These are phyloP conservation scores for Diuraphis noxia DNA, from an alignment of 1,140 invertebrate species.

Conservation along the genomic window DNA sequence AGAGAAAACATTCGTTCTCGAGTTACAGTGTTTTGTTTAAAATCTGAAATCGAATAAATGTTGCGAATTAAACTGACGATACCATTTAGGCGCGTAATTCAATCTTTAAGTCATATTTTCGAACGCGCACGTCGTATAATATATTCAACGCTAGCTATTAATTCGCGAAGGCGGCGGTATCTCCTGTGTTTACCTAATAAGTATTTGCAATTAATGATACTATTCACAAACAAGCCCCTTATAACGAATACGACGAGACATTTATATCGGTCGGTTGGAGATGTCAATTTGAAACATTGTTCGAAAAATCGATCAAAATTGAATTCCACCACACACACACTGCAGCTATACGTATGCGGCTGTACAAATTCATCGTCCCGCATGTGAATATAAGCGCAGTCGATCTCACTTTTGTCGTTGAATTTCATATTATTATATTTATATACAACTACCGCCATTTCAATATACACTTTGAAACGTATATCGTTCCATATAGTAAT, in stretches of 20 bases:
- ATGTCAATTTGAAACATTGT: constrained; percentile 41
- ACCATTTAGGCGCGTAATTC: constrained; percentile 21
- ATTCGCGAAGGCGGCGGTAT: not conserved
- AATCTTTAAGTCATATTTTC: constrained; percentile 33
- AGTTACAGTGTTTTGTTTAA: not conserved
- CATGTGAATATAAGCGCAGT: not conserved
- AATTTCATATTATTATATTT: not conserved
- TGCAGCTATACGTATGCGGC: not conserved
- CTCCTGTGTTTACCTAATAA: constrained; percentile 5
- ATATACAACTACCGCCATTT: not conserved
- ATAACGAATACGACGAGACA: not conserved
- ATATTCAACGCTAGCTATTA: not conserved
- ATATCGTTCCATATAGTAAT: not conserved
- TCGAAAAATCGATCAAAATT: constrained; percentile 28
- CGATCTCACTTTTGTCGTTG: not conserved
- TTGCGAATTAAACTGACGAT: not conserved
- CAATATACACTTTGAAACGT: not conserved
- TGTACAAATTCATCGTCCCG: not conserved
- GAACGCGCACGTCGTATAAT: not conserved
- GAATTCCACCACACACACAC: not conserved
- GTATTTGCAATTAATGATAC: constrained; percentile 38
- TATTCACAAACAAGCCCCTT: constrained; percentile 9
- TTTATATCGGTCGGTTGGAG: not conserved
- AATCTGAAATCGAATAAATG: not conserved
- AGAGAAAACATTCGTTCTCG: not conserved